Evolutionary conservation across 2,888 invertebrate genomes (phyloP), one percentile per base, ranked within the genome.

Genomic region (Microplitis deprimator): DNA sequence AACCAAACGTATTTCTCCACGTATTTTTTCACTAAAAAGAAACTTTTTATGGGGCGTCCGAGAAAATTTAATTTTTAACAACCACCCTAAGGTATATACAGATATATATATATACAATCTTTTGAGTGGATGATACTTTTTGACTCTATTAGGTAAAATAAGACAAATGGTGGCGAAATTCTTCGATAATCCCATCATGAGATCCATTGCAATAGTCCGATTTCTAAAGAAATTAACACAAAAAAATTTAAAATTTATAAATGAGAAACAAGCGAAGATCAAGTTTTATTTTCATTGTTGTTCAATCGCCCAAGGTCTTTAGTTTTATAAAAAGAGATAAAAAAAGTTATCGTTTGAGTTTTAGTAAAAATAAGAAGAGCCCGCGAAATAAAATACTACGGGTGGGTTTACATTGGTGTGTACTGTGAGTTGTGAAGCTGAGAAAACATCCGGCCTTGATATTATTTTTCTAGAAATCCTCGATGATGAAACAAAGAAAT

Each of bases 371-470:
- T 4, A 29, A 29, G 29, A 29, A 29, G 4, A 29, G 29, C 29
- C 0, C 4, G 29, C 29, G 29, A 3, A 29, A 29, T 41, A 8
- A 40, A 39, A 39, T 38, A 68, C 40, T 39, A 16, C 16, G 40
- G 41, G 16, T 41, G 29, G 13, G 73, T 73, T 77, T 77, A 69
- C 73, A 77, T 67, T 77, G 65, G 17, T 41, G 64, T 64, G 65
- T 29, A 29, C 29, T 29, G 29, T 29, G 29, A 29, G 29, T 73
- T 73, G 50, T 41, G 41, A 73, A 73, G 40, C 73, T 73, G 65
- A 70, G 60, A 77, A 77, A 77, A 77, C 70, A 77, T 77, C 77
- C 73, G 73, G 65, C 40, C 69, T 73, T 77, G 69, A 77, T 73
- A 69, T 69, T 73, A 61, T 69, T 69, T 59, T 65, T 13, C 59